Evolutionary conservation across 2,888 invertebrate genomes (phyloP), one percentile per base, ranked within the genome.

Genomic region (Hoplodrina blanda): DNA sequence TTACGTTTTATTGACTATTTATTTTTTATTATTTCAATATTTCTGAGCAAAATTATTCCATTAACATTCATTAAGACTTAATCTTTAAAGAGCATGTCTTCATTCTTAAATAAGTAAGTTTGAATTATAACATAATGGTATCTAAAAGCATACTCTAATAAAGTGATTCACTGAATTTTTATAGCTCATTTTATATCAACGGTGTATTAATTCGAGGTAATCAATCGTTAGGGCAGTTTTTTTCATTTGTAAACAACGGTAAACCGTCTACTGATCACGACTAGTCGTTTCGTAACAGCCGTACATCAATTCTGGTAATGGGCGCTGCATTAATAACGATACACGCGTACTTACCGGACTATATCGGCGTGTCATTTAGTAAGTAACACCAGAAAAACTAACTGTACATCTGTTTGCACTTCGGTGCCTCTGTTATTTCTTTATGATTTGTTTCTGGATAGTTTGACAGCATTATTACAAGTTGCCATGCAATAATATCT

Each of bases 401-500:
- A 95, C 95, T 92, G 95, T 95, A 91, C 66, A 72, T 86, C 75
- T 86, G 89, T 94, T 93, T 91, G 90, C 94, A 93, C 93, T 91
- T 90, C 89, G 94, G 88, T 93, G 92, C 80, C 85, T 93, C 90
- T 85, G 87, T 90, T 92, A 89, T 91, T 89, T 80, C 63, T 78
- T 83, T 81, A 76, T 68, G 71, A 76, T 81, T 75, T 87, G 87
- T 87, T 85, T 85, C 87, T 90, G 84, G 87, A 84, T 91, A 90
- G 91, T 92, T 89, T 88, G 88, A 88, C 87, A 88, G 70, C 78
- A 87, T 87, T 88, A 85, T 83, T 85, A 81, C 55, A 54, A 46
- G 69, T 64, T 73, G 64, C 57, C 68, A 87, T 87, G 85, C 81
- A 83, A 85, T 85, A 78, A 83, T 81, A 82, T 87, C 61, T 84